Evolutionary conservation across 2,888 invertebrate species (phyloP).

Genomic region (Campoplex nolae): DNA sequence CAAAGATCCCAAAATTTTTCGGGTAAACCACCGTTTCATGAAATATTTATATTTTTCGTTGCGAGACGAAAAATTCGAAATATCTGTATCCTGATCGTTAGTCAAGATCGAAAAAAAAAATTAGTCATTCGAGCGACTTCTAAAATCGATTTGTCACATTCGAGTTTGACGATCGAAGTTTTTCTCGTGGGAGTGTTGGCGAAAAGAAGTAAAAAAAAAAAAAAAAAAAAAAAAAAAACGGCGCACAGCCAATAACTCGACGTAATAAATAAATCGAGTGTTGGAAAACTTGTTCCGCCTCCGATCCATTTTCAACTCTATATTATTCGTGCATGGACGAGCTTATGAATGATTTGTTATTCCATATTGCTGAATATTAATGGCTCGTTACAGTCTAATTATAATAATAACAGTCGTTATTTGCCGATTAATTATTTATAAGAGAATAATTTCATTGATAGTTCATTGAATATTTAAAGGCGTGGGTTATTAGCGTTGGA

Average conservation of each 20-base stretch:
- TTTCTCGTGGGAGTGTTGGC: constrained; percentile 10
- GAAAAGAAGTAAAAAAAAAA: background rate
- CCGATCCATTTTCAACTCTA: background rate
- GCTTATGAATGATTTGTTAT: constrained; percentile 22
- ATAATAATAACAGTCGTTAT: constrained; percentile 19
- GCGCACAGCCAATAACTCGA: background rate
- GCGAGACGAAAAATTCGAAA: too few species aligned
- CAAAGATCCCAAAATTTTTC: too few species aligned
- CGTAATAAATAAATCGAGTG: constrained; percentile 59
- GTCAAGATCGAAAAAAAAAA: too few species aligned
- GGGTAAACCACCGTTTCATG: too few species aligned
- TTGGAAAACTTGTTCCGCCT: constrained; percentile 40
- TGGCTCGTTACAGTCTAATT: constrained; percentile 33
- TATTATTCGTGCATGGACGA: constrained; percentile 46
- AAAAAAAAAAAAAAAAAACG: background rate
- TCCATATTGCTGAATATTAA: constrained; percentile 42
- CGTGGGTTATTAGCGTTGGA: background rate
- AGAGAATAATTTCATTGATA: background rate
- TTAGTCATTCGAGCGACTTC: too few species aligned
- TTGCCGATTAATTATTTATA: constrained; percentile 17
- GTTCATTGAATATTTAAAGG: constrained; percentile 26
- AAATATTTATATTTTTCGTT: too few species aligned
- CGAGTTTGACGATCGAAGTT: background rate
- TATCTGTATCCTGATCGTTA: too few species aligned
- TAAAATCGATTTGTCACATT: too few species aligned